Conservation (phyloP, 2,888 invertebrate species). For the Cybosia mesomella region DNA sequence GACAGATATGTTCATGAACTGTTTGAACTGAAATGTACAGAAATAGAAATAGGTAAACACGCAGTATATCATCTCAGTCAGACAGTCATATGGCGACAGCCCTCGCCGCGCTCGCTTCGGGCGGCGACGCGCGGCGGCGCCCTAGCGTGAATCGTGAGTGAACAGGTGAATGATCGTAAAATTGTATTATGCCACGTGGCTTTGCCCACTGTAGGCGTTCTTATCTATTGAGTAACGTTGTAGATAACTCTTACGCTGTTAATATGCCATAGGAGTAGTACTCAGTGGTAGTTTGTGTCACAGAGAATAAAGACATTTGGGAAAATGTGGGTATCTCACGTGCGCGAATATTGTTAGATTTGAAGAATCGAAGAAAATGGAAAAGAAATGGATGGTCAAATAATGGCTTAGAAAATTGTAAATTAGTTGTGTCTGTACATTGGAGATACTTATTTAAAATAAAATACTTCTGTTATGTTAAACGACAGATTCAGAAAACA, state of each 20-base stretch:
- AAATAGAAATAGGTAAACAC: conserved; percentile 11
- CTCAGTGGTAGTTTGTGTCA: background rate
- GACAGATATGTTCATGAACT: conserved; percentile 17
- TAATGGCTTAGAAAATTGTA: no score
- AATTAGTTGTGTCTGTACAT: no score
- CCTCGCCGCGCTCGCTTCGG: background rate
- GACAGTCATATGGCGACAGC: background rate
- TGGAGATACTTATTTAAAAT: no score
- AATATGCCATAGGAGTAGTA: background rate
- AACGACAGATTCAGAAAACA: no score
- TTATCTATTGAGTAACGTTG: conserved; percentile 2
- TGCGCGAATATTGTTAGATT: background rate
- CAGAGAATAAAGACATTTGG: background rate
- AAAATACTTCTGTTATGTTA: no score
- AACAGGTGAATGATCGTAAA: conserved; percentile 8
- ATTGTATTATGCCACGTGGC: background rate
- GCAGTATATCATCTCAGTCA: background rate
- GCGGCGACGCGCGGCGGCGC: background rate
- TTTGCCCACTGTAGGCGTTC: background rate
- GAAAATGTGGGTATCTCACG: background rate
- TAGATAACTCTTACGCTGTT: background rate
- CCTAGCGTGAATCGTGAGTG: background rate
- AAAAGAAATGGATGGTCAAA: background rate
- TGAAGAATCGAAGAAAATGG: background rate
- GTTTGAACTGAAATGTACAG: conserved; percentile 3